Base-by-base conservation (phyloP, 2,888 invertebrate genomes). In the Elysia crispata region DNA sequence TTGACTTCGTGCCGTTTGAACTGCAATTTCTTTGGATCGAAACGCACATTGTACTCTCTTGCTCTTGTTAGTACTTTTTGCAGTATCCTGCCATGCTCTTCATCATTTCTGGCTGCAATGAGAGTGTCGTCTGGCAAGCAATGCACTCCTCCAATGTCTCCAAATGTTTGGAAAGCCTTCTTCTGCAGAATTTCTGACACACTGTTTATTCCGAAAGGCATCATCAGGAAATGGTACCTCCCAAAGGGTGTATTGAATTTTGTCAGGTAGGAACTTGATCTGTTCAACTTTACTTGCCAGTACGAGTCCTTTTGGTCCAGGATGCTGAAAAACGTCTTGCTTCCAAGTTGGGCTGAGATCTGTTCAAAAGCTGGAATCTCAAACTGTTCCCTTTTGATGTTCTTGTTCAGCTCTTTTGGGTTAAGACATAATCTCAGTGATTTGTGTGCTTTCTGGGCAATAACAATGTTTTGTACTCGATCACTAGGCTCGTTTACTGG, bases 41-140 rank as follows among this genome's bases (percentile, higher is more conserved):
- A 81, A 54, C 1, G 73, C 74, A 1, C 81, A 62, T 6, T 72
- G 76, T 15, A 77, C 30, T 13, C 79, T 31, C 15, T 25, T 25
- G 72, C 83, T 77, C 57, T 54, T 57, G 11, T 81, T 60, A 85
- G 54, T 5, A 85, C 64, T 5, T 23, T 20, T 20, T 23, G 23
- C 64, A 85, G 23, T 28, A 78, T 81, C 1, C 33, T 50, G 60
- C 84, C 81, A 67, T 86, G 85, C 54, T 84, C 81, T 41, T 49
- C 60, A 25, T 62, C 57, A 33, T 72, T 73, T 57, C 33, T 49
- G 8, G 83, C 86, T 76, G 72, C 76, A 20, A 85, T 79, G 23
- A 82, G 23, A 41, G 84, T 80, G 54, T 85, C 84, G 77, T 84
- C 85, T 6, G 81, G 74, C n/a, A 83, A 72, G 25, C 82, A 79